These are phyloP conservation scores for Cinclus cinclus DNA, from an alignment of 2,113 vertebrate genomes.

Conservation along the genomic window DNA sequence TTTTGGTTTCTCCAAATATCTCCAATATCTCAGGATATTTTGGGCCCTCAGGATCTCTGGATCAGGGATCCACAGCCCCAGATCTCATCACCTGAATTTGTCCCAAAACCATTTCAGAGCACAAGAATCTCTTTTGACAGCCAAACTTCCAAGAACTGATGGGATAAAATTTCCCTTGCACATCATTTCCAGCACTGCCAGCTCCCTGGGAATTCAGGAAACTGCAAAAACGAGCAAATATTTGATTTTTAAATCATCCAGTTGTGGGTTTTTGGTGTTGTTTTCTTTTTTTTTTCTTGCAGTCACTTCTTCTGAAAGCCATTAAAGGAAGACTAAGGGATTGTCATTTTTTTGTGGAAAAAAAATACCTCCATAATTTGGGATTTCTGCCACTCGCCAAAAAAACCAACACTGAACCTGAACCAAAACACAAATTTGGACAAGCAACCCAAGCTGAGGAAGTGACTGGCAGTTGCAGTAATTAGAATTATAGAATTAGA, in stretches of 20 bases:
- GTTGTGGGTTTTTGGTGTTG: neutral
- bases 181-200: neutral
- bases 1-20: neutral
- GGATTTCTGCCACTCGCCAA: neutral
- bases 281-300: neutral
- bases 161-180: neutral
- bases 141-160: neutral
- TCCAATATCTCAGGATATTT: neutral
- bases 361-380: neutral
- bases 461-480: neutral
- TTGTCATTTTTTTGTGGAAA: rapidly evolving
- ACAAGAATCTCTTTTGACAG: neutral
- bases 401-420: neutral
- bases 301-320: neutral
- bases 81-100: neutral
- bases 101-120: neutral
- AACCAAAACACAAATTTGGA: neutral
- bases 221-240: neutral
- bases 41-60: neutral
- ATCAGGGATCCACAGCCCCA: neutral
- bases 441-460: neutral
- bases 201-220: neutral
- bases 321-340: neutral
- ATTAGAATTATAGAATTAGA: neutral
- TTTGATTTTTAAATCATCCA: neutral